phyloP scores from a whole-genome alignment of 2,113 vertebrate species.

The Bubo scandiacus region DNA sequence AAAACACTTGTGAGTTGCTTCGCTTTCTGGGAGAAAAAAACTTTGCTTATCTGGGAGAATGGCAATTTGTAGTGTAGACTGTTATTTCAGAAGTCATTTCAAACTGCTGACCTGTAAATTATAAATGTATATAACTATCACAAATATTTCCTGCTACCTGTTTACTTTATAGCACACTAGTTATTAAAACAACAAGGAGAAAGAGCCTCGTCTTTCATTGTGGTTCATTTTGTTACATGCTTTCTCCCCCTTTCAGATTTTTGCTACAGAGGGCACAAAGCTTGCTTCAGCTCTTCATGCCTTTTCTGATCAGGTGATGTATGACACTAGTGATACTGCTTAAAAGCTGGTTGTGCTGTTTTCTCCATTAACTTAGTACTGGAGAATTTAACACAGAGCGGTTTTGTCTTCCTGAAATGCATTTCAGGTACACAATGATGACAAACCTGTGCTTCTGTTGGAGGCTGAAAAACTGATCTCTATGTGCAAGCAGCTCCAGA shows the following conservation, averaged over 20 bases:
- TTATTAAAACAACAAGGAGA: neutral
- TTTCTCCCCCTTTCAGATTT: conserved; percentile 75
- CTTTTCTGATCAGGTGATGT: conserved; percentile 88
- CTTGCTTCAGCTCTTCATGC: conserved; percentile 84
- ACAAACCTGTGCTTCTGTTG: conserved; percentile 82
- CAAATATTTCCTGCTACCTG: neutral
- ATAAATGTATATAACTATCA: neutral
- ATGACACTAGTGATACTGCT: neutral
- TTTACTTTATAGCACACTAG: neutral
- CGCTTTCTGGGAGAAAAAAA: neutral
- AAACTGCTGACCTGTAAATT: neutral
- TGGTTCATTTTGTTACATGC: neutral
- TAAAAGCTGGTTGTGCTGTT: neutral
- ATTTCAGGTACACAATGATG: conserved; percentile 85
- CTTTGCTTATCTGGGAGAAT: neutral
- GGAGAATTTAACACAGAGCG: neutral
- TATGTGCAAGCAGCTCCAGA: conserved; percentile 89
- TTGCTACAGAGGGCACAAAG: conserved; percentile 90
- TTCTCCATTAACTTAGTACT: neutral
- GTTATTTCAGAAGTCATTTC: neutral
- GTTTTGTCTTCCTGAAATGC: conserved; percentile 18
- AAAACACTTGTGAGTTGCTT: neutral
- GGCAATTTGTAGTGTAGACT: neutral
- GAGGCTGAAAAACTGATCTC: conserved; percentile 90
- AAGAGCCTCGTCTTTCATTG: neutral